phyloP scores from a whole-genome alignment of 2,888 invertebrate species.

The Conistra vaccinii region DNA sequence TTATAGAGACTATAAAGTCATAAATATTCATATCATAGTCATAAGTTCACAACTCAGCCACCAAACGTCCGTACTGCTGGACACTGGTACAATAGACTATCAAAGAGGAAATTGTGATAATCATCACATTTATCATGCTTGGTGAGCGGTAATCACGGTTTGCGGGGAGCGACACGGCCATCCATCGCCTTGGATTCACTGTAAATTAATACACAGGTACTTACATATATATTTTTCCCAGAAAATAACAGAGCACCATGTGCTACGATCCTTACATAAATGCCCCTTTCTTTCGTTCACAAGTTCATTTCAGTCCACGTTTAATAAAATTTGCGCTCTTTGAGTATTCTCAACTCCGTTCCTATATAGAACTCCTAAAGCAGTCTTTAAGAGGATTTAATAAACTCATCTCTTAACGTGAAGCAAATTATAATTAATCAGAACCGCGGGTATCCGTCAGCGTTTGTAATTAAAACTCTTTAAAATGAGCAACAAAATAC shows the following conservation, averaged over 20 bases:
- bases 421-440: conserved; percentile 46
- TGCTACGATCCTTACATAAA: neutral
- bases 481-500: conserved; percentile 24
- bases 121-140: conserved; percentile 9
- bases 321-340: conserved; percentile 5
- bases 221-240: neutral
- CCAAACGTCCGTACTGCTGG: neutral
- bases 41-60: conserved; percentile 26
- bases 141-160: conserved; percentile 4
- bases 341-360: conserved; percentile 1
- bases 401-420: conserved; percentile 35
- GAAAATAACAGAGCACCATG: neutral
- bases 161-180: neutral
- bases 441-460: conserved; percentile 19
- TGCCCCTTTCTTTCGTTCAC: neutral
- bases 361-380: conserved; percentile 3
- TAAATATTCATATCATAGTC: neutral
- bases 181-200: neutral
- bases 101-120: conserved; percentile 26
- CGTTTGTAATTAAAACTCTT: conserved; percentile 53
- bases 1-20: neutral
- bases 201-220: neutral
- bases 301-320: conserved; percentile 1
- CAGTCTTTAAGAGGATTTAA: conserved; percentile 24
- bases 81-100: neutral